Evolutionary conservation across 2,113 vertebrate genomes (phyloP), one percentile per base, ranked within the genome.

Genomic region (Hiodon alosoides): DNA sequence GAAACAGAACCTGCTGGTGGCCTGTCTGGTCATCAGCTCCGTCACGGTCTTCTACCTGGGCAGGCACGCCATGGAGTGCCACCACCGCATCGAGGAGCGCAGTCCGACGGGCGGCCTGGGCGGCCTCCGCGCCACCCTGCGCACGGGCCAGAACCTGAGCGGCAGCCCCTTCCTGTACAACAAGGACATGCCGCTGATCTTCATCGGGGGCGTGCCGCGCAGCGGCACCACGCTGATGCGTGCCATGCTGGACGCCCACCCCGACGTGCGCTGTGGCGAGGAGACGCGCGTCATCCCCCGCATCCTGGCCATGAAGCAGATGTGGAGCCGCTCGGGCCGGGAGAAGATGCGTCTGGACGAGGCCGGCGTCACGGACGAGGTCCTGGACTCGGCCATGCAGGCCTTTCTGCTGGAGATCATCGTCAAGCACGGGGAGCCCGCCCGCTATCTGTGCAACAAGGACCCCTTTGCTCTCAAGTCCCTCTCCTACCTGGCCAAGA

Each of bases 111-210:
- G 75, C 0, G 82, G 78, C 16, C 71, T 82, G 17, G 92, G 93
- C 47, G 77, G 80, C 2, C 69, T 83, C 80, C 80, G 86, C 76
- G 88, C 90, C 74, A 90, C 94, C 0, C 71, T 81, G 52, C 84
- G 90, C 59, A 90, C 91, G 0, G 87, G 87, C 64, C 81, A 89
- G 46, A 83, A 83, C 4, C 74, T 75, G 47, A 93, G 84, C 55
- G 55, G 79, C 48, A 92, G 85, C 73, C 92, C 87, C 6, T 86
- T 91, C 60, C 79, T 93, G 75, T 98, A 98, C 88, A 93, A 93
- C 90, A 98, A 98, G 86, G 96, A 98, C 90, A 98, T 95, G 96
- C 97, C 97, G 1, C 91, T 98, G 53, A 90, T 98, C 69, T 98
- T 98, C 83, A 96, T 98, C 2, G 97, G 97, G 0, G 97, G 96